Evolutionary conservation across 1,140 invertebrate species (phyloP), one percentile per base, ranked within the genome.

Genomic region (Helicoverpa zea): DNA sequence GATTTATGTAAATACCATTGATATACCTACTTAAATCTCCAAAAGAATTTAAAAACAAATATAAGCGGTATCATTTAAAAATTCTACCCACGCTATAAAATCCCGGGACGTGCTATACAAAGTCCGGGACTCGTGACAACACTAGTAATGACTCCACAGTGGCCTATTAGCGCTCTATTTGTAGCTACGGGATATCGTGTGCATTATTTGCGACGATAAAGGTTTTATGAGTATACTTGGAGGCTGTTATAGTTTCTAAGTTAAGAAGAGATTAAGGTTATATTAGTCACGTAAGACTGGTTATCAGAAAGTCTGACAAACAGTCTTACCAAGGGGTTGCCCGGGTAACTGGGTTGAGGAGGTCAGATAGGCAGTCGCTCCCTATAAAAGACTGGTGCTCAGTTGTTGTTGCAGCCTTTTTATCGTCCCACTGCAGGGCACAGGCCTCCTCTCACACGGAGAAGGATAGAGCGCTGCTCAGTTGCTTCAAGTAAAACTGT

Each of bases 91-190:
- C 10, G 23, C 29, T 23, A 59, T 59, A 29, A 59, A 29, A 59
- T 59, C 58, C 35, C 16, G n/a, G 13, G 10, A 47, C 9, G 14
- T 16, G 12, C 47, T 13, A 12, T 23, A 61, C 29, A 43, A 56
- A 56, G 56, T 73, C 70, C 70, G 70, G 52, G 52, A n/a, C 7
- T 2, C 14, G 52, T 29, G 52, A 73, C 70, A 73, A 9, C 70
- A 73, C 70, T 73, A 73, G 14, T 54, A 56, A 73, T 16, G 51
- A 73, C 70, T 73, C 52, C 18, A 43, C 70, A n/a, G 70, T 54
- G 51, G 52, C 70, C 51, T 73, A 73, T 56, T 66, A 78, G 61
- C 76, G 29, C 63, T 68, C 59, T 61, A 63, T 76, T 35, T 52
- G 58, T 16, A 63, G 74, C 70, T 58, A 56, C 70, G 56, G 73